Percentiles rank a stretch among this genome's conserved stretches.
These are phyloP conservation scores for Seriola aureovittata DNA, from an alignment of 2,113 vertebrate genomes.

Conservation along the genomic window DNA sequence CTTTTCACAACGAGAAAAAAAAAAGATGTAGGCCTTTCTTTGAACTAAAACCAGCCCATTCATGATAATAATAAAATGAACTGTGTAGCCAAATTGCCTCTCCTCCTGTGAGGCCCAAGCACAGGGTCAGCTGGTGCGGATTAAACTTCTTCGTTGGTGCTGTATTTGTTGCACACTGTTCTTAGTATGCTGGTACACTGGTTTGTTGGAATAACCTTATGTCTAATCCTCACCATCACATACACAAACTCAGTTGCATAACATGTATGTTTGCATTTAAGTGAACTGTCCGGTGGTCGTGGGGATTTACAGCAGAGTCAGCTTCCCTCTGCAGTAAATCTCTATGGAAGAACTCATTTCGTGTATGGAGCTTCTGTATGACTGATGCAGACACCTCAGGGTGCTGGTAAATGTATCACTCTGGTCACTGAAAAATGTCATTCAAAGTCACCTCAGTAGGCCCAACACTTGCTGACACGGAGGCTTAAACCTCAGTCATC, in stretches of 20 bases:
- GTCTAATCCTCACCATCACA: constrained; percentile 23
- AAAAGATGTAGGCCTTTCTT: constrained; percentile 7
- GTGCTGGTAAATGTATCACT: constrained; percentile 8
- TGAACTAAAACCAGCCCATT: constrained; percentile 21
- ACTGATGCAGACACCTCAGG: constrained; percentile 27
- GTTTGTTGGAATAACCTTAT: constrained; percentile 11
- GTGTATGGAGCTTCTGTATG: constrained; percentile 36
- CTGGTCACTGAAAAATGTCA: constrained; percentile 28
- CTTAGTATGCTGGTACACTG: neutral
- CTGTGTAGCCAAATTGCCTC: neutral
- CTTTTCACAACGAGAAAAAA: neutral
- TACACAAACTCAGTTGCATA: constrained; percentile 8
- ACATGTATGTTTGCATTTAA: neutral
- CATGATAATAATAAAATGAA: constrained; percentile 28
- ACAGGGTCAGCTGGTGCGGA: constrained; percentile 13
- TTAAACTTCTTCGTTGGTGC: constrained; percentile 29
- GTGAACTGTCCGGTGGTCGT: neutral
- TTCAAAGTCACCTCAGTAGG: constrained; percentile 39
- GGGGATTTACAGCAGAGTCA: neutral
- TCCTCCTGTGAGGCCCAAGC: constrained; percentile 8
- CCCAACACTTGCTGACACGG: constrained; percentile 21
- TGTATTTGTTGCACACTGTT: constrained; percentile 27
- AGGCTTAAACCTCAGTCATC: constrained; percentile 52
- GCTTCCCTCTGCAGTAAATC: constrained; percentile 4
- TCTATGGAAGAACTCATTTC: constrained; percentile 17